phyloP scores from a whole-genome alignment of 2,113 vertebrate species.

The Prionailurus viverrinus region DNA sequence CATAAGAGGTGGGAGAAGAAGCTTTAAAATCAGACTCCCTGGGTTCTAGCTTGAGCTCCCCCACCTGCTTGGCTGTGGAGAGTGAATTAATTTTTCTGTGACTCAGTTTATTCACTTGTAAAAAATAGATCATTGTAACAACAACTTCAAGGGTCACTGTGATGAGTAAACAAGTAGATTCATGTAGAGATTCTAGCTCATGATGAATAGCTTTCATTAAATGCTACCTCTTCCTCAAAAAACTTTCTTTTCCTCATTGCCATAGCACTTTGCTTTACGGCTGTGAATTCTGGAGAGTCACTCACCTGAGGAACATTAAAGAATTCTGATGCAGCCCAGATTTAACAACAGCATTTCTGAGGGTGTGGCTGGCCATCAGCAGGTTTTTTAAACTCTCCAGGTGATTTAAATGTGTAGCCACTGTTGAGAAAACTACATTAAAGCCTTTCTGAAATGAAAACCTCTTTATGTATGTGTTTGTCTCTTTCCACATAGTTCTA shows the following conservation, averaged over 20 bases:
- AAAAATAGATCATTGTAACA: neutral
- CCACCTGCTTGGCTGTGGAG: neutral
- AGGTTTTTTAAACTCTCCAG: neutral
- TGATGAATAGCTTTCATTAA: neutral
- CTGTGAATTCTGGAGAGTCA: neutral
- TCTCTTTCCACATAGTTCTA: constrained; percentile 38
- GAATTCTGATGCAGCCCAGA: neutral
- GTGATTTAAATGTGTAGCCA: neutral
- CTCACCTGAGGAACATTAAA: neutral
- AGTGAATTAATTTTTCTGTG: neutral
- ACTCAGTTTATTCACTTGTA: neutral
- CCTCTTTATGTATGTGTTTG: neutral
- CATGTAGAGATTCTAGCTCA: neutral
- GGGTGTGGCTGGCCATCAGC: neutral
- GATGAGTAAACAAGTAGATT: neutral
- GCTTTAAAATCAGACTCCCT: neutral
- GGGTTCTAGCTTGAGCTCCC: neutral
- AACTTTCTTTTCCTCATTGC: neutral
- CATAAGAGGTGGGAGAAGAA: neutral
- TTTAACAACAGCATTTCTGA: neutral
- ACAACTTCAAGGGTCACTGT: neutral
- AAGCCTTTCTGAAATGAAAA: neutral
- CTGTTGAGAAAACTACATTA: neutral
- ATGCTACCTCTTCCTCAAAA: neutral
- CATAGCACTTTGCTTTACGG: neutral